Conservation (phyloP, 2,113 vertebrate genomes). For the Malurus melanocephalus region DNA sequence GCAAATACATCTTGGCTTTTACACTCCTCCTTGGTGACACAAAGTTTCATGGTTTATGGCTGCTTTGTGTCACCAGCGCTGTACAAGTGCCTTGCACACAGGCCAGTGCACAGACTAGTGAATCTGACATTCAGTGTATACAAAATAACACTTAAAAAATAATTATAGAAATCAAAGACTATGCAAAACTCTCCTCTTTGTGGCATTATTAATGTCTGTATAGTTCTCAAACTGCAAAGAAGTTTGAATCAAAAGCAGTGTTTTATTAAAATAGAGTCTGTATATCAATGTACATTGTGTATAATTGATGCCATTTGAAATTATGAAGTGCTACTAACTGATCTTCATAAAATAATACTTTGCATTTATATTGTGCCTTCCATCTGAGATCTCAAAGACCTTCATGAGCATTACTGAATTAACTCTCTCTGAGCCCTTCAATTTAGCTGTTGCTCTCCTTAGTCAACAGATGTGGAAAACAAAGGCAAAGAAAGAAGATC, state of each 20-base stretch:
- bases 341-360: slow-evolving; percentile 64
- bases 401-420: slow-evolving; percentile 21
- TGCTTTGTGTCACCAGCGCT: neutral
- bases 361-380: slow-evolving; percentile 47
- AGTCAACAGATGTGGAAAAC: neutral
- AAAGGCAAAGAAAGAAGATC: neutral
- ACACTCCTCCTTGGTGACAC: neutral
- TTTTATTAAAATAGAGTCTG: slow-evolving; percentile 41
- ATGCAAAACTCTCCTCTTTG: neutral
- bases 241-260: slow-evolving; percentile 31
- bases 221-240: slow-evolving; percentile 36
- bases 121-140: neutral
- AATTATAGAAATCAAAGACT: neutral
- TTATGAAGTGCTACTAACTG: slow-evolving; percentile 47
- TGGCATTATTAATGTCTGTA: slow-evolving; percentile 24
- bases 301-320: slow-evolving; percentile 58
- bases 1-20: neutral
- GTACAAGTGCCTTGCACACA: neutral
- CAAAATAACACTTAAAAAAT: neutral
- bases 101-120: neutral
- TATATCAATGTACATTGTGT: slow-evolving; percentile 43
- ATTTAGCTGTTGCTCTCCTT: neutral
- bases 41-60: neutral
- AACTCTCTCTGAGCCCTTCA: neutral
- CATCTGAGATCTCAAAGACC: slow-evolving; percentile 22